Base-by-base conservation (phyloP, 1,140 invertebrate species). In the Potamilus streckersoni region DNA sequence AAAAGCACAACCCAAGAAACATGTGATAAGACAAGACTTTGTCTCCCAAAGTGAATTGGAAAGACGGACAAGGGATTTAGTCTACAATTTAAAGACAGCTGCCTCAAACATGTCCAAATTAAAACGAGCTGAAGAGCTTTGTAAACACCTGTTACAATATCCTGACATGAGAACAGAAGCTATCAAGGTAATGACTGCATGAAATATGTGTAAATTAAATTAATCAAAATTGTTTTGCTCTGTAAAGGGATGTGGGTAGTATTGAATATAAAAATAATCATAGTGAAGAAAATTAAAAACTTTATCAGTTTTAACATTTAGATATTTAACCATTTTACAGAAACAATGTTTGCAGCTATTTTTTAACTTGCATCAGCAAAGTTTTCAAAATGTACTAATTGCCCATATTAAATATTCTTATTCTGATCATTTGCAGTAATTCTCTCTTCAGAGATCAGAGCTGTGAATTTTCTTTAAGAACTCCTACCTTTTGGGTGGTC, bases 141-240 rank as follows among this genome's bases (percentile, higher is more conserved):
- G 93, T 62, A 87, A 89, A 15, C 94, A 95, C 85, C 85, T 96
- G 2, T 91, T 93, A 68, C 91, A 93, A 73, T 94, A 93, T 90
- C 94, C 94, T 0, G 93, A 94, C 82, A 92, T 94, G 6, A 93
- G 93, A 82, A 91, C 93, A 86, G 90, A 93, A 77, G 94, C 94
- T 77, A 92, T 94, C 20, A 94, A 94, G 90, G 93, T 94, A 90
- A 85, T 49, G 38, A 8, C 5, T 49, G 11, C 38, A 49, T 49
- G 38, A 49, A 49, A 49, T 49, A 1, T 11, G 79, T 83, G 58
- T 27, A 59, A 63, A 38, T 61, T 64, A 15, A 12, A 16, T 57
- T 8, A 20, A 27, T n/a, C n/a, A 19, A 12, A 31, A 67, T 31
- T 13, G 23, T 38, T 67, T 31, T 31, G n/a, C 49, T 23, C 2